phyloP scores from a whole-genome alignment of 2,888 invertebrate species.

The Eupithecia abbreviata region DNA sequence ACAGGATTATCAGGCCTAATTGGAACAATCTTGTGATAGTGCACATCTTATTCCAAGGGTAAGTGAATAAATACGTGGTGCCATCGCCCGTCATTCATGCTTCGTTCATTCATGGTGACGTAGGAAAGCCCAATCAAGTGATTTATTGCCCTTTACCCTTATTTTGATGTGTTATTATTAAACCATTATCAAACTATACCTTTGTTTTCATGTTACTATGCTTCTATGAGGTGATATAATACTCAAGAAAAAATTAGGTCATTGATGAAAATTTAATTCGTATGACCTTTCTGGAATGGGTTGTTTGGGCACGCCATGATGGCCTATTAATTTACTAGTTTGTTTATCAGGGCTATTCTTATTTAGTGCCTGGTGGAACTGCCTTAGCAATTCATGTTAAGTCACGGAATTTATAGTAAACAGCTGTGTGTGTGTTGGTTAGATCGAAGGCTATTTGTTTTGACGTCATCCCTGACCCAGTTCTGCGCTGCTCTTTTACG shows the following conservation, averaged over 20 bases:
- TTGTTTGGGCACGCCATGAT: constrained; percentile 59
- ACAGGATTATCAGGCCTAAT: constrained; percentile 64
- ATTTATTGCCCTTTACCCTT: constrained; percentile 54
- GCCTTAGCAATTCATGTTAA: constrained; percentile 12
- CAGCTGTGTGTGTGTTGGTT: constrained; percentile 7
- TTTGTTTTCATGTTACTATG: constrained; percentile 32
- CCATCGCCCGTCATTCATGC: constrained; percentile 52
- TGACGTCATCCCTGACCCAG: constrained; percentile 44
- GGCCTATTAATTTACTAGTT: constrained; percentile 39
- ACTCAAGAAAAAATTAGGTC: constrained; percentile 49
- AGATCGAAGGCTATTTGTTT: constrained; percentile 34
- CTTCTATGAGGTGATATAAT: constrained; percentile 18
- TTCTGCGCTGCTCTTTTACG: constrained; percentile 16
- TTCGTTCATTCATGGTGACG: constrained; percentile 66
- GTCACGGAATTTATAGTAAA: constrained; percentile 8
- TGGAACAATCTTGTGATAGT: constrained; percentile 46
- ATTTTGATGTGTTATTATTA: constrained; percentile 47
- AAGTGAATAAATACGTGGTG: constrained; percentile 48
- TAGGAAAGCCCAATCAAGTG: constrained; percentile 51
- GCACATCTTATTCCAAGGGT: constrained; percentile 51
- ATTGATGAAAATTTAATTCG: constrained; percentile 47
- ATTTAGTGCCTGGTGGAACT: constrained; percentile 23
- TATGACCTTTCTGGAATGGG: constrained; percentile 65
- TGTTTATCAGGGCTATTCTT: constrained; percentile 32
- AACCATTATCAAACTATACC: constrained; percentile 37